Evolutionary conservation across 1,140 invertebrate genomes (phyloP).

Genomic region (Manduca sexta): DNA sequence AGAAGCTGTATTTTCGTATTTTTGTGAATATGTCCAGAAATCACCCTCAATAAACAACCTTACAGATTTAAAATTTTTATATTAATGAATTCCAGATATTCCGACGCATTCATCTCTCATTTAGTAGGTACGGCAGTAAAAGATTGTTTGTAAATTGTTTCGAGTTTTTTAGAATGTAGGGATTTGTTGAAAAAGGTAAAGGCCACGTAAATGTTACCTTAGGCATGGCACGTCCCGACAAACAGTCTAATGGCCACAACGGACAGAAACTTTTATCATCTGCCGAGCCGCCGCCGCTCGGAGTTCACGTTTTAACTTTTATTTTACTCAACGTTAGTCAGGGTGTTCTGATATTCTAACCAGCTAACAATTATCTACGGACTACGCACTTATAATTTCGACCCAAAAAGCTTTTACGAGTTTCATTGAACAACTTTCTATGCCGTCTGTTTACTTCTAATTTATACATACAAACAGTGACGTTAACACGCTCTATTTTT

Average conservation of each 20-base stretch:
- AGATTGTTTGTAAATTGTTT: background rate
- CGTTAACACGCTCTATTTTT: too few relatives aligned
- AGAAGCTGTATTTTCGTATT: too few relatives aligned
- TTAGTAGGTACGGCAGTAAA: too few relatives aligned
- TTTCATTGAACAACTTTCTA: background rate
- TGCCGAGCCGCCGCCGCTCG: slow-evolving; percentile 12
- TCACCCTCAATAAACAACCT: too few relatives aligned
- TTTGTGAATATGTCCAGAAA: too few relatives aligned
- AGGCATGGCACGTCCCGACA: slow-evolving; percentile 16
- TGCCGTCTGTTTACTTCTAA: too few relatives aligned
- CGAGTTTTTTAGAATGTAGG: background rate
- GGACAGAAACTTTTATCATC: slow-evolving; percentile 40
- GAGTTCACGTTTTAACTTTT: slow-evolving; percentile 31
- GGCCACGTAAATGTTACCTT: slow-evolving; percentile 7
- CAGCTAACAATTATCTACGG: background rate
- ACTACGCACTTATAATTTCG: background rate
- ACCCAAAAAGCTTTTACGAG: background rate
- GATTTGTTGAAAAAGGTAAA: background rate
- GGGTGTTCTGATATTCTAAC: background rate
- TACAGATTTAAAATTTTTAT: too few relatives aligned
- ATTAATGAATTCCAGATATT: too few relatives aligned
- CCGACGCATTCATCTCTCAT: too few relatives aligned
- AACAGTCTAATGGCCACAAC: slow-evolving; percentile 31
- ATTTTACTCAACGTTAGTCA: slow-evolving; percentile 17
- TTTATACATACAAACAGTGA: too few relatives aligned